Evolutionary conservation across 2,113 vertebrate genomes (phyloP), one percentile per base, ranked within the genome.

Genomic region (Periophthalmus modestus): DNA sequence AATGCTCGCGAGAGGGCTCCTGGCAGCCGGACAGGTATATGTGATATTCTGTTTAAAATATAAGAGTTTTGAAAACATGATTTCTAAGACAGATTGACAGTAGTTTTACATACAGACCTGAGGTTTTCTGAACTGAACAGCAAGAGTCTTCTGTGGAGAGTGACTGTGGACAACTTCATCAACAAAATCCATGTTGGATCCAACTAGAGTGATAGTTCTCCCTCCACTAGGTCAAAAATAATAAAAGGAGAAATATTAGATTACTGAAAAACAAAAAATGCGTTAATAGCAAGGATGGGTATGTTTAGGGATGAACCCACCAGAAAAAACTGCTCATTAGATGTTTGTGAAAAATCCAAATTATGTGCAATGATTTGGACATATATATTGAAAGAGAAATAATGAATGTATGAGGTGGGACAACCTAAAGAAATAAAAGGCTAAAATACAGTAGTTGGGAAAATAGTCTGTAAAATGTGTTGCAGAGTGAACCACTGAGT

Each of bases 161-260:
- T 77, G 34, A 21, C 18, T 46, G 72, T 89, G 77, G 19, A 23
- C 1, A 13, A 94, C 18, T 5, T 52, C 73, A 69, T 98, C 95
- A 69, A 95, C 93, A 70, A 95, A 90, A 34, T 96, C 89, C 75
- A 98, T 84, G 78, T 95, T 93, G 68, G 79, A 92, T 34, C 96
- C 97, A 7, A 0, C 23, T 0, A 96, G 75, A 9, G 80, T 92
- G 83, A 97, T 89, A 13, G 69, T 93, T 85, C 97, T 95, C 72
- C 91, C 94, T 70, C 97, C 97, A 71, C 97, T 99, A 73, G 68
- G 69, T 88, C 61, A 87, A 52, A 28, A 3, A 21, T 62, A 78
- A 70, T 58, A 61, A 71, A 14, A 23, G 16, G 4, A 65, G 39
- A 74, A 15, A 39, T 3, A 57, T 28, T 69, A 13, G 4, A 28